Base-by-base conservation (phyloP, 2,113 vertebrate species). In the Neolamprologus brichardi region DNA sequence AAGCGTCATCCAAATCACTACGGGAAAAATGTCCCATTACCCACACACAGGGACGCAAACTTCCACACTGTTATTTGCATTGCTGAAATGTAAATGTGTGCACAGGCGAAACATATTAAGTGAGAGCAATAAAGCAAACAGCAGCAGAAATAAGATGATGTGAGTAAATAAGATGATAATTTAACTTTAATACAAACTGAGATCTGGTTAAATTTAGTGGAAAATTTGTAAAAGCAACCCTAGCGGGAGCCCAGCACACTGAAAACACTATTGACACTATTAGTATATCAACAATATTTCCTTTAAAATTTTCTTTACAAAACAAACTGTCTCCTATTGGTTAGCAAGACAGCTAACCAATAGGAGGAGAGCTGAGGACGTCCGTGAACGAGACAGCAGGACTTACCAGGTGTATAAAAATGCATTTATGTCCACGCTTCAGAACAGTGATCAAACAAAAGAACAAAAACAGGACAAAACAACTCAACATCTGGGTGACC, bases 211-310 rank as follows among this genome's bases (percentile, higher is more conserved):
- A 30, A 49, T 49, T 77, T 49, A 30, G 41, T 77, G 2, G 23
- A 77, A 1, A 12, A 49, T 30, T 77, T 77, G 15, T 77, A 18
- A 77, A 30, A 28, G 6, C 6, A 72, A 25, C 37, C 20, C 37
- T 15, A 41, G 12, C 5, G 3, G 15, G 58, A 62, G 28, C 58
- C 8, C 58, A 18, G 58, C 28, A 0, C 28, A 0, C 58, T 11
- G 8, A 0, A 2, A 0, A 32, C 58, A 18, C 8, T 60, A 60
- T 28, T 28, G 28, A 60, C 56, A 58, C 54, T 58, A 58, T 58
- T 58, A 58, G 4, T 58, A 58, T 58, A 15, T 58, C 7, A 58
- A 58, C 14, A 58, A 2, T 17, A 58, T 58, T 58, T 28, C 54
- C 13, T 28, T 58, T 28, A 15, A 28, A 58, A 2, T 5, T 1